These are phyloP conservation scores for Lasiurus borealis DNA, from an alignment of 2,113 vertebrate genomes.

Conservation along the genomic window DNA sequence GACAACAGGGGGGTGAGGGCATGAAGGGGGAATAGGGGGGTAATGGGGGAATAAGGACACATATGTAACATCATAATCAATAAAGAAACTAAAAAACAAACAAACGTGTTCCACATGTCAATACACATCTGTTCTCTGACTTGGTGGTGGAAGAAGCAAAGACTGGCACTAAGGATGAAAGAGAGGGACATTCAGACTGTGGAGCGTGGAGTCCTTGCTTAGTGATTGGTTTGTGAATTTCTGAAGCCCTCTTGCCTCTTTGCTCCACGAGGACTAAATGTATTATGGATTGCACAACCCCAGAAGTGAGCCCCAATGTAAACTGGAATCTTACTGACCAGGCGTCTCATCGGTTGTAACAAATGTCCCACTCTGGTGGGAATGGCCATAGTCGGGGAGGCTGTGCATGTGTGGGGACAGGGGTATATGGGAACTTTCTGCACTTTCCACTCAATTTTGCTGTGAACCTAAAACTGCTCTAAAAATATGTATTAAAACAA, in stretches of 20 bases:
- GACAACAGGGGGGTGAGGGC: no score
- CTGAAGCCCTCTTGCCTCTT: background rate
- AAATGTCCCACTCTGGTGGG: background rate
- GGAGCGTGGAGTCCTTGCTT: background rate
- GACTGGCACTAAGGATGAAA: background rate
- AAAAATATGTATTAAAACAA: background rate
- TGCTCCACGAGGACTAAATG: background rate
- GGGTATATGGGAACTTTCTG: background rate
- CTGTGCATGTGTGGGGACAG: background rate
- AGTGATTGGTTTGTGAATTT: background rate
- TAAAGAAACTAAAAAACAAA: no score
- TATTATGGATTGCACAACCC: background rate
- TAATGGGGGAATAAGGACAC: no score
- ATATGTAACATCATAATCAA: no score
- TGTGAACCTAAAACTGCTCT: background rate
- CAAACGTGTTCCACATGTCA: background rate
- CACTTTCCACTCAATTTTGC: constrained; percentile 1
- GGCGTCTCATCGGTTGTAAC: background rate
- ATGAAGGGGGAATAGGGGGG: no score
- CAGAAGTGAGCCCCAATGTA: background rate
- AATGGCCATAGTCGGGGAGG: background rate
- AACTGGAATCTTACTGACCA: background rate
- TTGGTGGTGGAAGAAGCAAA: background rate
- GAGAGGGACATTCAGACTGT: background rate
- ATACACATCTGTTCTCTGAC: background rate